A percentile compares a stretch with the other conserved stretches of the same genome.
Conservation (phyloP, 2,888 invertebrate species). For the Drosophila yooni region DNA sequence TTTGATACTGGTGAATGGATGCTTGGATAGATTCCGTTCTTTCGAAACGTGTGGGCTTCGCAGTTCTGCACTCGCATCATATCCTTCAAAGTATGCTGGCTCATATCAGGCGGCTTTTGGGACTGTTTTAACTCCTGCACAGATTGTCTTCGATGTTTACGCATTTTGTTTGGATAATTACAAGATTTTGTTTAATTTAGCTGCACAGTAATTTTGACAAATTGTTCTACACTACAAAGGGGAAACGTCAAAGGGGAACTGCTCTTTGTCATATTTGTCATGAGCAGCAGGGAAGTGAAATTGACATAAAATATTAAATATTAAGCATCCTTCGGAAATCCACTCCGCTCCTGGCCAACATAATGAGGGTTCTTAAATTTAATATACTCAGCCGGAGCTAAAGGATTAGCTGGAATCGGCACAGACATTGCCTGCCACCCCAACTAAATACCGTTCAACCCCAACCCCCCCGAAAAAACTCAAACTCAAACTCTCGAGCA, state of each 20-base stretch:
- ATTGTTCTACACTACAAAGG: constrained; percentile 12
- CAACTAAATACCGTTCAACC: background rate
- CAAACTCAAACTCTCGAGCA: constrained; percentile 6
- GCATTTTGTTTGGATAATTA: constrained; percentile 22
- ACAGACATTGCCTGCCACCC: background rate
- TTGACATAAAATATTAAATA: constrained; percentile 42
- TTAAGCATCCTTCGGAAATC: constrained; percentile 2
- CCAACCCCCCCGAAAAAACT: background rate
- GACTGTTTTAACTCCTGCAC: background rate
- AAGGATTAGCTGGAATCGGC: constrained; percentile 62
- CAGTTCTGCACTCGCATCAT: constrained; percentile 26
- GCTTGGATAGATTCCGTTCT: constrained; percentile 29
- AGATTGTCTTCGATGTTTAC: background rate
- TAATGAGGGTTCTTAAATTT: constrained; percentile 66
- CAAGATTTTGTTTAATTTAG: constrained; percentile 10
- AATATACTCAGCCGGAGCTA: constrained; percentile 55
- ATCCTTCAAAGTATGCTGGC: constrained; percentile 22
- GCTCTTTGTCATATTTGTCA: constrained; percentile 8
- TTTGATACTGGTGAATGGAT: constrained; percentile 31
- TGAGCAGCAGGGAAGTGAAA: constrained; percentile 32
- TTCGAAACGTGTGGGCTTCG: constrained; percentile 10
- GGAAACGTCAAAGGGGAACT: background rate
- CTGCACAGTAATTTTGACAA: constrained; percentile 32
- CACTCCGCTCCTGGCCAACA: constrained; percentile 13
- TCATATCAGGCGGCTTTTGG: background rate